Conservation (phyloP, 1,140 invertebrate genomes). For the Calycopis cecrops region DNA sequence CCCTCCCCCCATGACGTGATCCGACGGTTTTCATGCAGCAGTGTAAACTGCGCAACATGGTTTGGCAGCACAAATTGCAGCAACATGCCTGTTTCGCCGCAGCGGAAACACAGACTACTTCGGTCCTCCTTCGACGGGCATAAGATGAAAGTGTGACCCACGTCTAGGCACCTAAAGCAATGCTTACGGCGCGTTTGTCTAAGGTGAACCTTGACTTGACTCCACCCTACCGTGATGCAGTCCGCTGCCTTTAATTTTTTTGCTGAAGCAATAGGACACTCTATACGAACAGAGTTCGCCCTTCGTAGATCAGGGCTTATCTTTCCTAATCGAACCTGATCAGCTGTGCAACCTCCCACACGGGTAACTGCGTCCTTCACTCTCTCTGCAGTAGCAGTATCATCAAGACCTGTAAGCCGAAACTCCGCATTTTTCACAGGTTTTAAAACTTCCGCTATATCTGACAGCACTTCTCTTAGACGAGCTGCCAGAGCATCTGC, state of each 20-base stretch:
- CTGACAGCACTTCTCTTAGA: not conserved
- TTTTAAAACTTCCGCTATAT: not conserved
- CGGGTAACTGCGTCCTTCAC: not conserved
- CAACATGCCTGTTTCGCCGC: too few species aligned
- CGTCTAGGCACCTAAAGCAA: conserved; percentile 4
- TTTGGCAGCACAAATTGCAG: too few species aligned
- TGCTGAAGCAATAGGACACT: not conserved
- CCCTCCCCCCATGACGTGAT: too few species aligned
- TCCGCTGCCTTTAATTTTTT: not conserved
- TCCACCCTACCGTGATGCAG: conserved; percentile 6
- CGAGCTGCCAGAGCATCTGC: not conserved
- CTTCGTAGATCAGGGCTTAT: not conserved
- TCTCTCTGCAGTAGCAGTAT: not conserved
- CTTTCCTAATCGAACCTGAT: not conserved
- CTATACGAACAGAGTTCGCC: not conserved
- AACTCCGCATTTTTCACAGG: not conserved
- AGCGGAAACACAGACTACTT: too few species aligned
- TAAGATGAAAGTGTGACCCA: not conserved
- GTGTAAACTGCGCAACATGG: too few species aligned
- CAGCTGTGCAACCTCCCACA: not conserved
- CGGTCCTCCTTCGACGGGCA: not conserved
- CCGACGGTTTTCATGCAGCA: too few species aligned
- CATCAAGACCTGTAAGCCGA: conserved; percentile 1
- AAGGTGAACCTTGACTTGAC: not conserved
- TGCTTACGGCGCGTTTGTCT: not conserved